Base-by-base conservation (phyloP, 2,113 vertebrate genomes). In the Pitta sordida region DNA sequence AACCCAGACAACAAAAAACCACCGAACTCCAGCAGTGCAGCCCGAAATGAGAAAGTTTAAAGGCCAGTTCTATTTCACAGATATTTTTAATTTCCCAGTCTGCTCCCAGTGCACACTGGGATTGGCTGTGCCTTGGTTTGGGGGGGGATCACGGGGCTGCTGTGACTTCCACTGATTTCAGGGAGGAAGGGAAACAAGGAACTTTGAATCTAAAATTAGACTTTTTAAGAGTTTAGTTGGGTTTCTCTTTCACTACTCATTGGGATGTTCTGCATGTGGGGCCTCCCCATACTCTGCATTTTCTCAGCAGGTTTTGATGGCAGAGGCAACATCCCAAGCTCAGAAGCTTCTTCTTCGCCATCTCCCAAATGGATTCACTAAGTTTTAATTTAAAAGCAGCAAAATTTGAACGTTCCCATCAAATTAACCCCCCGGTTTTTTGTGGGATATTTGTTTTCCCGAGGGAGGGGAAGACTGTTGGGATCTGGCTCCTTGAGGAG, bases 251-350 rank as follows among this genome's bases (percentile, higher is more conserved):
- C 41, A 56, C 32, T 51, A 20, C 27, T 70, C 1, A 1, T 9
- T 51, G 46, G 16, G 51, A 15, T 48, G n/a, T 64, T n/a, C 37
- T 53, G 8, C 0, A 0, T 2, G 3, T 21, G 86, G 14, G 83
- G 7, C 19, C 14, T 49, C 15, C 20, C 14, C 32, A 5, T 3
- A 2, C 27, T 15, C 75, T 67, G 37, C 49, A 15, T 63, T 65
- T 76, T 60, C 76, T 69, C 29, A 15, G 6, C 15, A 37, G 32
- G 15, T 23, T n/a, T 49, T 65, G 29, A 58, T 84, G 43, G 26
- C 27, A 34, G 43, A 77, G 20, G 17, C 17, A 6, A 32, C 30
- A 32, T 24, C 53, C 49, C 74, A 39, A 5, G 4, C 70, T 55
- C 65, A 23, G 49, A 83, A 77, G 4, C 22, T 75, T 68, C 41